A percentile compares a stretch with the other conserved stretches of the same genome.
phyloP scores from a whole-genome alignment of 2,797 vertebrate genomes.

The Tarsius wallacei region DNA sequence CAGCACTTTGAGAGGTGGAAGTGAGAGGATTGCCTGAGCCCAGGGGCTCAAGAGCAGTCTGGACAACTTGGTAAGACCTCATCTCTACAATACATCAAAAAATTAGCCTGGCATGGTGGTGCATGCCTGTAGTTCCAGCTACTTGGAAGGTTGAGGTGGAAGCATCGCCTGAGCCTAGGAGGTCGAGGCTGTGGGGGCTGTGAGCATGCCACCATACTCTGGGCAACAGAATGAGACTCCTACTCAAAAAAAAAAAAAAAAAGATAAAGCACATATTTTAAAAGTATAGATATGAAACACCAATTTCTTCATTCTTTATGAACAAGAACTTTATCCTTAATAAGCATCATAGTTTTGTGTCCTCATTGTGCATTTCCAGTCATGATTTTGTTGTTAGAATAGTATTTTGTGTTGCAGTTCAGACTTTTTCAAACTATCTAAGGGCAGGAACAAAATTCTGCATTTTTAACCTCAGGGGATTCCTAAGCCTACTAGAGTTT shows the following conservation, averaged over 20 bases:
- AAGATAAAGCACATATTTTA: conserved; percentile 42
- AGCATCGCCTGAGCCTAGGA: no score
- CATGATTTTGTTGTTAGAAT: conserved; percentile 49
- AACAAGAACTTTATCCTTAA: conserved; percentile 4
- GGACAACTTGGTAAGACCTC: no score
- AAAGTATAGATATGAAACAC: conserved; percentile 15
- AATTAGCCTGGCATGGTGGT: no score
- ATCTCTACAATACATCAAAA: no score
- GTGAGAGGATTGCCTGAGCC: no score
- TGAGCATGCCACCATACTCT: no score
- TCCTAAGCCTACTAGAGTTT: conserved; percentile 4
- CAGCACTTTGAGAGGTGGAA: no score
- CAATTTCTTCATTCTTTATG: conserved; percentile 16
- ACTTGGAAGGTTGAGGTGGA: no score
- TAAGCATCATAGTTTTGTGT: conserved; percentile 15
- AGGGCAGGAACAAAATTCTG: not conserved
- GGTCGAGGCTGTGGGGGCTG: no score
- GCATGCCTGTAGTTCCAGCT: no score
- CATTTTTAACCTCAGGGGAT: not conserved
- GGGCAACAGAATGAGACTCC: no score
- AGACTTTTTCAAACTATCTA: conserved; percentile 59
- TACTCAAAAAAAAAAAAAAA: not conserved
- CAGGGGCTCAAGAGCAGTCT: no score
- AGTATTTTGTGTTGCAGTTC: not conserved
- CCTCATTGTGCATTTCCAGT: not conserved